A percentile compares a stretch with the other conserved stretches of the same genome.
Evolutionary conservation across 2,797 vertebrate species (phyloP).

Genomic region (Artibeus jamaicensis): DNA sequence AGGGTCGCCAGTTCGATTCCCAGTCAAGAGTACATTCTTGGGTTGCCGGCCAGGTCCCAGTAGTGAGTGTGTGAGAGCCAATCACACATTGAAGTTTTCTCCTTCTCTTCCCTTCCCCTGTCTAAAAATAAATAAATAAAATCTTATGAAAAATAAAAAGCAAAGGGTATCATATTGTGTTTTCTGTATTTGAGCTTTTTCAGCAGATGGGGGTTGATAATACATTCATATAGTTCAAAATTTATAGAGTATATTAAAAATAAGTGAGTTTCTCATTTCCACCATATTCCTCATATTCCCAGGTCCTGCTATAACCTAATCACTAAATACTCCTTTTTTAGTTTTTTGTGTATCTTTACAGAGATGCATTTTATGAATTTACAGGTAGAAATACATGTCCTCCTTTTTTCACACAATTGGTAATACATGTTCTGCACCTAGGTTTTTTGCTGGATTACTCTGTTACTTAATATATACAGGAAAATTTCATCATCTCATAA

Average conservation of each 20-base stretch:
- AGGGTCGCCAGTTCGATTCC: too few species aligned
- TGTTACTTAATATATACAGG: not conserved
- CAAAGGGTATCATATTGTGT: not conserved
- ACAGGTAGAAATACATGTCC: not conserved
- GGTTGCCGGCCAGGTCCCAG: too few species aligned
- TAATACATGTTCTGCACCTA: not conserved
- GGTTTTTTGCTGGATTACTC: not conserved
- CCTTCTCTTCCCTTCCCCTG: too few species aligned
- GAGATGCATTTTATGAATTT: constrained; percentile 5
- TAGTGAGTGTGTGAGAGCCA: too few species aligned
- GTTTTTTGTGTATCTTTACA: not conserved
- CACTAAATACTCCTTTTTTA: not conserved
- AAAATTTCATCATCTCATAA: not conserved
- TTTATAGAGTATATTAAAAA: not conserved
- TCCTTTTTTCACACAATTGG: not conserved
- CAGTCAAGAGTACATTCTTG: too few species aligned
- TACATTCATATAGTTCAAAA: not conserved
- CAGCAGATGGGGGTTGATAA: not conserved
- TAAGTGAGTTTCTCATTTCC: constrained; percentile 21
- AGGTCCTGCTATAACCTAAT: not conserved
- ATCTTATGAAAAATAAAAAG: not conserved
- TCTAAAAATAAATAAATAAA: too few species aligned
- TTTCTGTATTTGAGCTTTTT: not conserved
- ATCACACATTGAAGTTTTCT: too few species aligned
- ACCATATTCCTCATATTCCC: not conserved